Evolutionary conservation across 2,888 invertebrate genomes (phyloP).

Genomic region (Monopis laevigella): DNA sequence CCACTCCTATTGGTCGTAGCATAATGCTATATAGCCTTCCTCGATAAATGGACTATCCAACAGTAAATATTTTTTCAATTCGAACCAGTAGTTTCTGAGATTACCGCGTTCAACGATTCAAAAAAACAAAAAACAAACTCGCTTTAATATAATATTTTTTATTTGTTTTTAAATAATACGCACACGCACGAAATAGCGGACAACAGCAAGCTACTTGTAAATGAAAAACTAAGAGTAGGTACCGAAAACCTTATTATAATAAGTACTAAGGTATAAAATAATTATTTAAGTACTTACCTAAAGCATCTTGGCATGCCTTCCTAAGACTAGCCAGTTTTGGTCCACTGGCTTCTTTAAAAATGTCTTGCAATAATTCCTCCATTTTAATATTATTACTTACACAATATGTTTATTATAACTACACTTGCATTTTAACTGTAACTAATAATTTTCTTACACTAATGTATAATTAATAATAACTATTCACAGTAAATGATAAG

Average conservation of each 20-base stretch:
- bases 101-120: too few relatives aligned
- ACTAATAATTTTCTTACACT: constrained; percentile 11
- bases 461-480: neutral
- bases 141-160: too few relatives aligned
- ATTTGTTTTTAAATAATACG: too few relatives aligned
- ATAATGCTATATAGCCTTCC: too few relatives aligned
- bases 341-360: constrained; percentile 85
- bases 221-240: neutral
- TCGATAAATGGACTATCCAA: too few relatives aligned
- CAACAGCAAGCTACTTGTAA: neutral
- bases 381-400: constrained; percentile 45
- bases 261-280: too few relatives aligned
- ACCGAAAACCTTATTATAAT: too few relatives aligned
- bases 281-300: constrained; percentile 82
- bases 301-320: constrained; percentile 86
- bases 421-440: constrained; percentile 10
- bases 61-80: too few relatives aligned
- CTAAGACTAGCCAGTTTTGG: constrained; percentile 79
- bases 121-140: too few relatives aligned
- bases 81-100: too few relatives aligned
- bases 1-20: too few relatives aligned
- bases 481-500: neutral
- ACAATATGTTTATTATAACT: constrained; percentile 8
- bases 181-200: too few relatives aligned
- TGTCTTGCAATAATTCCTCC: constrained; percentile 88